phyloP scores from a whole-genome alignment of 2,888 invertebrate species.

The Sarcophaga subvicina region DNA sequence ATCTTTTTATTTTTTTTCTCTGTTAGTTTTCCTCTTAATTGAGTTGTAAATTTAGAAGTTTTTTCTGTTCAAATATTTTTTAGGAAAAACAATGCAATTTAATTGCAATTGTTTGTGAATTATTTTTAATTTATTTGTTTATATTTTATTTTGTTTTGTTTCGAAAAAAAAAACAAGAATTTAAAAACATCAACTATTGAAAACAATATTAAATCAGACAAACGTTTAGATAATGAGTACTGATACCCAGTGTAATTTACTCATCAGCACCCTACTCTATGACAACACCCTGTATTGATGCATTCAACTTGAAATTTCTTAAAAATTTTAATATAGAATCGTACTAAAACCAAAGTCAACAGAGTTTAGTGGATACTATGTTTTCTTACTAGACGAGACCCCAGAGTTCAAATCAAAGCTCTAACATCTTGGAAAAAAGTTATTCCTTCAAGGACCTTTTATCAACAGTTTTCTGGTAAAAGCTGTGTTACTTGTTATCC shows the following conservation, averaged over 20 bases:
- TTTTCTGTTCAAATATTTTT: conserved; percentile 8
- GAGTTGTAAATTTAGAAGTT: conserved; percentile 76
- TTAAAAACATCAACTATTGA: conserved; percentile 61
- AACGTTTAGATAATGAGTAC: conserved; percentile 74
- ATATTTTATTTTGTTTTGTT: conserved; percentile 50
- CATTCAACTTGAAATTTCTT: no score
- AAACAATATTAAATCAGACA: conserved; percentile 72
- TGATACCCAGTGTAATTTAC: not conserved
- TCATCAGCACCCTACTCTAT: not conserved
- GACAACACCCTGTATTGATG: not conserved
- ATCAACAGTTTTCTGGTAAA: no score
- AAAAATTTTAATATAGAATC: no score
- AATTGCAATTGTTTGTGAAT: conserved; percentile 72
- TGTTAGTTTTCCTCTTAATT: conserved; percentile 73
- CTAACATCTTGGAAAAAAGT: no score
- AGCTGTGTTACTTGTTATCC: no score
- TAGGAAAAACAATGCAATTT: conserved; percentile 33
- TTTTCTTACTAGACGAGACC: no score
- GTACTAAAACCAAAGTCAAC: no score
- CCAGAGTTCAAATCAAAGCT: no score
- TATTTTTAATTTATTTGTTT: conserved; percentile 35
- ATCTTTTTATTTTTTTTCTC: conserved; percentile 62
- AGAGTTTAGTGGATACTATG: no score
- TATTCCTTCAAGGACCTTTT: no score
- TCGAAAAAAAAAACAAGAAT: conserved; percentile 23